Evolutionary conservation across 2,888 invertebrate species (phyloP), one percentile per base, ranked within the genome.

Genomic region (Cephus runcator): DNA sequence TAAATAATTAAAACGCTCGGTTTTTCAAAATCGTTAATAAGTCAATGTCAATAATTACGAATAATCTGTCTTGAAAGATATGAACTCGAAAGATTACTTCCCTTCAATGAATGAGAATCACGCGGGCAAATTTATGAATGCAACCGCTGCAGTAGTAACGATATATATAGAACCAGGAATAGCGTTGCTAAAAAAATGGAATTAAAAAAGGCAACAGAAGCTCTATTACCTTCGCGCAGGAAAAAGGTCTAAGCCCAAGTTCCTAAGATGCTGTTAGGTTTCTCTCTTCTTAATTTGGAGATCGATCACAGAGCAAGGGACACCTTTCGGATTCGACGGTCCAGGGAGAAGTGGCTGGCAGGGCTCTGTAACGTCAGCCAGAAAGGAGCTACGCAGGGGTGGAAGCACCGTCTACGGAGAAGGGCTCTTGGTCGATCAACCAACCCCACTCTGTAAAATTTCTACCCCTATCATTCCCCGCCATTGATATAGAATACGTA

Each of bases 391-490:
- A 33, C 76, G 78, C 81, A 79, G 78, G 40, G 40, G 69, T 76
- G 79, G 71, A 81, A 81, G 79, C 81, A 80, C 79, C 81, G 82
- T 80, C 76, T 69, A 78, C 71, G 81, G 79, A 76, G 81, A 79
- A 76, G 79, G 77, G 40, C 76, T 80, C 83, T 56, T 56, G 84
- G 83, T 85, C 85, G 85, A 85, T 85, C 85, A 84, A 82, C 83
- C 84, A 82, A 81, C 84, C 84, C 84, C 82, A 83, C 83, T 81
- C 81, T 77, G 74, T 36, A 68, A 35, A 69, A 40, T 36, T 76
- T 23, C 36, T 73, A 77, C 71, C 79, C 73, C 77, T 76, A 68
- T 76, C 76, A 6, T 15, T 31, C 31, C 33, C 40, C 40, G 15
- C 40, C 40, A 56, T 56, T 56, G 40, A 56, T 56, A 56, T 56